Conservation (phyloP, 2,113 vertebrate genomes). For the Gasterosteus nipponicus region DNA sequence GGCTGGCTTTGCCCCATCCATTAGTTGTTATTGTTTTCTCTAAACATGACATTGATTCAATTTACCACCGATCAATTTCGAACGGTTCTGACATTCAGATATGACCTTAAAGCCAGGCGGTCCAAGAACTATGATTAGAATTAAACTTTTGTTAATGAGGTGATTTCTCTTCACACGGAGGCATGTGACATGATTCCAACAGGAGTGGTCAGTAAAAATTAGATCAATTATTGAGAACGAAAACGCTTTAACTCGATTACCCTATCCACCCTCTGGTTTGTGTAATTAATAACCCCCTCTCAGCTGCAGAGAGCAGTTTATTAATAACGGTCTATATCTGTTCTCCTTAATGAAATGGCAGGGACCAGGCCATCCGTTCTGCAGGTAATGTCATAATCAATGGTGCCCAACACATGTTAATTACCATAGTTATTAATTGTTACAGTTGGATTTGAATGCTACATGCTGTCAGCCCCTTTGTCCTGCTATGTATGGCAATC, state of each 20-base stretch:
- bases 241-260: slow-evolving; percentile 96
- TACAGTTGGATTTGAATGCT: slow-evolving; percentile 93
- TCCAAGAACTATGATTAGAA: slow-evolving; percentile 99
- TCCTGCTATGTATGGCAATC: slow-evolving; percentile 90
- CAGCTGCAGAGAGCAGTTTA: slow-evolving; percentile 90
- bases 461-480: slow-evolving; percentile 90
- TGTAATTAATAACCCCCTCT: slow-evolving; percentile 92
- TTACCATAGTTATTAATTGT: slow-evolving; percentile 97
- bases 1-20: slow-evolving; percentile 90
- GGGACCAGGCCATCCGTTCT: slow-evolving; percentile 88
- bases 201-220: slow-evolving; percentile 92
- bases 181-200: slow-evolving; percentile 84
- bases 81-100: slow-evolving; percentile 99
- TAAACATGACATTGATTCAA: slow-evolving; percentile 99
- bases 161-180: slow-evolving; percentile 93
- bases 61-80: slow-evolving; percentile 99
- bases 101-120: slow-evolving; percentile 99
- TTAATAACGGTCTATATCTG: slow-evolving; percentile 95
- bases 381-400: slow-evolving; percentile 92
- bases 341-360: slow-evolving; percentile 84
- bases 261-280: slow-evolving; percentile 91
- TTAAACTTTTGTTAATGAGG: slow-evolving; percentile 99
- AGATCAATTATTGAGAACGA: slow-evolving; percentile 98
- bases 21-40: slow-evolving; percentile 99
- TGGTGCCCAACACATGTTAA: slow-evolving; percentile 91